Base-by-base conservation (phyloP, 2,888 invertebrate genomes). In the Nomada ferruginata region DNA sequence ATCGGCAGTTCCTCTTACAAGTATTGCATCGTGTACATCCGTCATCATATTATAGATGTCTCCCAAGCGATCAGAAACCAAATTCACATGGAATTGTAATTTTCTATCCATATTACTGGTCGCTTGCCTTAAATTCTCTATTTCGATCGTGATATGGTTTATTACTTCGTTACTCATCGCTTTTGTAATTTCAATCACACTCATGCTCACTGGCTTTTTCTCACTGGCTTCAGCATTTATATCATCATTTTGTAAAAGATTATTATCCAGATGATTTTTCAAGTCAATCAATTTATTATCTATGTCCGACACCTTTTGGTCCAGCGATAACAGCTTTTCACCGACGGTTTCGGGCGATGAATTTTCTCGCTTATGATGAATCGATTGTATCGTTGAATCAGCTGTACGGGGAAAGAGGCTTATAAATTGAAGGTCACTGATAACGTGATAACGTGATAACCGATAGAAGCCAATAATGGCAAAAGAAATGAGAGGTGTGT, bases 221-320 rank as follows among this genome's bases (percentile, higher is more conserved):
- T 97, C 97, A 90, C 97, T 97, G 0, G 97, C 97, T 93, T 97
- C 97, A 0, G 97, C 97, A 90, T 97, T 97, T 82, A 97, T 97
- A 90, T 97, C 97, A 91, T 97, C 97, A 61, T 91, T 94, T 74
- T 97, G 96, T 78, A 97, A 94, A 90, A 97, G 96, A 92, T 97
- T 97, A 90, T 95, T 97, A 91, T 98, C 97, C 87, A 97, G 95
- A 94, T 97, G 97, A 91, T 96, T 97, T 92, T 97, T 97, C 72
- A 98, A 94, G 55, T 96, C 96, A 79, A 96, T 96, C 85, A 98
- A 93, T 93, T 97, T 97, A 13, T 95, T 94, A 92, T 97, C 97
- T 89, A 98, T 97, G 88, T 97, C 96, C 74, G 96, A 96, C 1
- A 97, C 97, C 94, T 97, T 97, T 93, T 97, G 97, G 94, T 97